Evolutionary conservation across 1,140 invertebrate genomes (phyloP), one percentile per base, ranked within the genome.

Genomic region (Gonatopus flavifemur): DNA sequence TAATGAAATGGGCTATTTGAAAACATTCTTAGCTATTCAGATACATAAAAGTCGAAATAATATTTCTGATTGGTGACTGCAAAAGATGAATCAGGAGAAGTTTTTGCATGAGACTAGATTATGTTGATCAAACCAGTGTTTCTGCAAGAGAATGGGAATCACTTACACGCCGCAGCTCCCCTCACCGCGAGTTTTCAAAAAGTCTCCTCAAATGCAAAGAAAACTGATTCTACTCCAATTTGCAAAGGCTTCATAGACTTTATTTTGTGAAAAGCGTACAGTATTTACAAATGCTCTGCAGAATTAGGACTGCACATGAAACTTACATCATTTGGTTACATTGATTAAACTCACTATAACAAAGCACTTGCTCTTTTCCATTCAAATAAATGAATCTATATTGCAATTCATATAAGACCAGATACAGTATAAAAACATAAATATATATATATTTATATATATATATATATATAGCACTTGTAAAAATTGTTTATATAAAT

Each of bases 211-310:
- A n/a, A n/a, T n/a, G n/a, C n/a, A n/a, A n/a, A n/a, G n/a, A n/a
- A n/a, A n/a, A n/a, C n/a, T n/a, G n/a, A n/a, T n/a, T n/a, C n/a
- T n/a, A n/a, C n/a, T n/a, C n/a, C n/a, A n/a, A 58, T 21, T 40
- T 56, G 40, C 50, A 52, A 62, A 64, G 46, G 57, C 45, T 55
- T 64, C 39, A 54, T 40, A 62, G 48, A 56, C 35, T 64, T 67
- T 69, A 64, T 66, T 64, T 66, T 66, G 62, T 51, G 43, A n/a
- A 62, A 69, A 67, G 63, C 65, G 46, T 64, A 67, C 54, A 69
- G n/a, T 69, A 69, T 69, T 69, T 69, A 69, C 67, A 69, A 66
- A 62, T 66, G 55, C 46, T 64, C 62, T 57, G 57, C 52, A 69
- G 63, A 67, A 65, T 49, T 55, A 40, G 56, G 58, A 43, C 43